A percentile compares a stretch with the other conserved stretches of the same genome.
Evolutionary conservation across 2,797 vertebrate species (phyloP).

Genomic region (Menidia menidia): DNA sequence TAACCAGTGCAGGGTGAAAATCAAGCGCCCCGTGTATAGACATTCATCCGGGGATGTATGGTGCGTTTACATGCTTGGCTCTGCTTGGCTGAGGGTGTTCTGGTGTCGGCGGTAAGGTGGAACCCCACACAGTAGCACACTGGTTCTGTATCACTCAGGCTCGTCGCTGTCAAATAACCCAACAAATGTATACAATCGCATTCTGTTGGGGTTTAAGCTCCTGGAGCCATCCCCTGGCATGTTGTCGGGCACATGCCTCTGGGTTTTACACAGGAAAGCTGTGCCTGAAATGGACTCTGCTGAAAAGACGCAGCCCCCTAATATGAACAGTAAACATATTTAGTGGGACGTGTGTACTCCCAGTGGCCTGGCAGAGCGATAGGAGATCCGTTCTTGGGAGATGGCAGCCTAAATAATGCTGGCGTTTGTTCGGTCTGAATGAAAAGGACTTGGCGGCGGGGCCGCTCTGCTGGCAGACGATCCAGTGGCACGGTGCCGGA

Average conservation of each 20-base stretch:
- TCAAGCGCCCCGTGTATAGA: constrained; percentile 58
- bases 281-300: constrained; percentile 30
- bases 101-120: constrained; percentile 28
- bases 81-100: constrained; percentile 24
- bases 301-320: constrained; percentile 42
- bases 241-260: constrained; percentile 32
- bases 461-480: constrained; percentile 70
- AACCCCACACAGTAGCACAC: constrained; percentile 41
- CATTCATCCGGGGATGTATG: constrained; percentile 47
- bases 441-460: constrained; percentile 73
- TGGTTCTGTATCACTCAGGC: constrained; percentile 23
- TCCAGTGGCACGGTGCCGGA: constrained; percentile 65
- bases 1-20: constrained; percentile 42
- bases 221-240: constrained; percentile 31
- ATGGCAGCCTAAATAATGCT: constrained; percentile 77
- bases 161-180: constrained; percentile 44
- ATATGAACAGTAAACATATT: constrained; percentile 61
- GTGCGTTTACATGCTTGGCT: constrained; percentile 47
- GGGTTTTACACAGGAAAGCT: constrained; percentile 21
- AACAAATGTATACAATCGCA: constrained; percentile 28
- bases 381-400: constrained; percentile 58
- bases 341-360: constrained; percentile 52
- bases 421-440: constrained; percentile 72
- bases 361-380: constrained; percentile 54
- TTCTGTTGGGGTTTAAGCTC: constrained; percentile 23